Base-by-base conservation (phyloP, 2,797 vertebrate genomes). In the Crenuchus spilurus region DNA sequence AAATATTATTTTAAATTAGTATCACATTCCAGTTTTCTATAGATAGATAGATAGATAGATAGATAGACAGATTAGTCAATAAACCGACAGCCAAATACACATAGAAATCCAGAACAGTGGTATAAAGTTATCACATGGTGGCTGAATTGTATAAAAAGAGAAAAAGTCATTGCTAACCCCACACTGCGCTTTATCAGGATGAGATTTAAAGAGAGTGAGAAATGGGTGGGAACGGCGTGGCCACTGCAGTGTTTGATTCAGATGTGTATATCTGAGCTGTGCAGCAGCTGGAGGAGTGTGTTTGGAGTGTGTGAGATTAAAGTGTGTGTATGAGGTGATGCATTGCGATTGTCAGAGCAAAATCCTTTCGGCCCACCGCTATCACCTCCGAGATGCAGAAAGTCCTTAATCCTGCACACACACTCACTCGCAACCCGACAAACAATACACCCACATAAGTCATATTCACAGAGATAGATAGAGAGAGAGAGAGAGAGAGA, bases 291-390 rank as follows among this genome's bases (percentile, higher is more conserved):
- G 92, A 88, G 92, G 91, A 91, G 90, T 90, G 87, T 90, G 89
- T 84, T 89, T 88, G 89, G 85, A 89, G 88, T 91, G 88, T 88
- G 91, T 91, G 86, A 91, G 91, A 93, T 92, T 92, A 92, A 93
- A 92, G 90, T 92, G 85, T 90, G 90, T 90, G 90, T 90, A 89
- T 90, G 89, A 91, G 92, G 89, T 93, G 91, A 92, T 92, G 91
- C 90, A 92, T 92, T 92, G 88, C 88, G 89, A 91, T 92, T 92
- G 92, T 92, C 91, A 91, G 88, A 84, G 87, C 82, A 63, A 88
- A 81, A 81, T 79, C 75, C 75, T 65, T 69, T 64, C 72, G 37
- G 62, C 74, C 80, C 67, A 62, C 71, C 44, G 55, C 58, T 80
- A 82, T 82, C 80, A 79, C 65, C 74, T 69, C 64, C n/a, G 39